Percentiles rank a stretch among this genome's conserved stretches.
These are phyloP conservation scores for Chamaetylas fuelleborni DNA, from an alignment of 2,113 vertebrate genomes.

Conservation along the genomic window DNA sequence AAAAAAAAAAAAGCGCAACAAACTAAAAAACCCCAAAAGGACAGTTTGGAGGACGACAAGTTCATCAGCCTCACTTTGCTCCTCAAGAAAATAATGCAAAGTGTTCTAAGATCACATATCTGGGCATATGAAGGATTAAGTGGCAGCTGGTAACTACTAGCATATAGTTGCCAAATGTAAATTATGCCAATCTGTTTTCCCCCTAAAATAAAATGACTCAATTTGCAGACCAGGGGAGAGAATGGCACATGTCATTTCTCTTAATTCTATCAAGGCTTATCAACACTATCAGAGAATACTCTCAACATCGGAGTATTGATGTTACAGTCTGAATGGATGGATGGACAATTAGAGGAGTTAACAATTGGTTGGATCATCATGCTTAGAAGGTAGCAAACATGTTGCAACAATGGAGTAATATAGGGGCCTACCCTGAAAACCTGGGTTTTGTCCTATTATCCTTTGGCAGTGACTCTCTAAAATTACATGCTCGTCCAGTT, in stretches of 20 bases:
- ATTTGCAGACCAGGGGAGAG: neutral
- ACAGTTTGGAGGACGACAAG: neutral
- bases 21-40: neutral
- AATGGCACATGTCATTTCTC: neutral
- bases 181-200: neutral
- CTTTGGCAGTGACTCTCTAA: neutral
- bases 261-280: neutral
- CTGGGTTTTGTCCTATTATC: neutral
- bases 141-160: neutral
- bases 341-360: neutral
- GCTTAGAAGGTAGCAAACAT: neutral
- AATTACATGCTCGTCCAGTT: neutral
- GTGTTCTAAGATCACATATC: neutral
- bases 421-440: neutral
- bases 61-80: neutral
- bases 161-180: neutral
- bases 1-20: neutral
- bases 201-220: neutral
- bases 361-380: neutral
- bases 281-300: neutral
- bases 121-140: neutral
- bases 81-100: neutral
- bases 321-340: neutral
- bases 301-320: neutral
- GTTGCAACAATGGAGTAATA: neutral